These are phyloP conservation scores for Macaca mulatta DNA, from an alignment of 2,113 vertebrate genomes.

Conservation along the genomic window DNA sequence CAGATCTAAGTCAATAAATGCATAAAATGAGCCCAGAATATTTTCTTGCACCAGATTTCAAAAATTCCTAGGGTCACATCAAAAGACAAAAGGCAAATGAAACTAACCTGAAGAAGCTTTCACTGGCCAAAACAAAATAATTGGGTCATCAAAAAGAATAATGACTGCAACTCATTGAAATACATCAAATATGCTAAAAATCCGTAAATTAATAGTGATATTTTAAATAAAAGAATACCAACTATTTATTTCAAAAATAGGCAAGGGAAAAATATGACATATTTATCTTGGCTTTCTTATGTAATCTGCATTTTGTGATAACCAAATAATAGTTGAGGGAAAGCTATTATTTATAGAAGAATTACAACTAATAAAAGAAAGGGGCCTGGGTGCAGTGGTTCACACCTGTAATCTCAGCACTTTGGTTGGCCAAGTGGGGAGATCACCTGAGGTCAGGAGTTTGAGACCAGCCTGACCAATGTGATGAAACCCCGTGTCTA, in stretches of 20 bases:
- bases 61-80: not conserved
- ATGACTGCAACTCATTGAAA: not conserved
- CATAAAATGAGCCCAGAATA: not conserved
- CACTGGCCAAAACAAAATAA: not conserved
- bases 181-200: not conserved
- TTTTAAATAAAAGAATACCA: not conserved
- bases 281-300: not conserved
- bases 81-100: not conserved
- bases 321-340: not conserved
- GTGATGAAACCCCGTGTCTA: no score
- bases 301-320: not conserved
- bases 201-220: not conserved
- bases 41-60: not conserved
- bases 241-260: not conserved
- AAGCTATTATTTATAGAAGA: not conserved
- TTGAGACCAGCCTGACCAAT: no score
- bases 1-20: not conserved
- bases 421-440: no score
- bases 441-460: no score
- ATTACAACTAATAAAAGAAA: not conserved
- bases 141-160: not conserved
- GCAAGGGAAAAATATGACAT: not conserved
- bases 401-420: no score
- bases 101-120: not conserved
- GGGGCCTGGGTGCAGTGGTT: no score